Base-by-base conservation (phyloP, 2,113 vertebrate species). In the Psephotus haematonotus region DNA sequence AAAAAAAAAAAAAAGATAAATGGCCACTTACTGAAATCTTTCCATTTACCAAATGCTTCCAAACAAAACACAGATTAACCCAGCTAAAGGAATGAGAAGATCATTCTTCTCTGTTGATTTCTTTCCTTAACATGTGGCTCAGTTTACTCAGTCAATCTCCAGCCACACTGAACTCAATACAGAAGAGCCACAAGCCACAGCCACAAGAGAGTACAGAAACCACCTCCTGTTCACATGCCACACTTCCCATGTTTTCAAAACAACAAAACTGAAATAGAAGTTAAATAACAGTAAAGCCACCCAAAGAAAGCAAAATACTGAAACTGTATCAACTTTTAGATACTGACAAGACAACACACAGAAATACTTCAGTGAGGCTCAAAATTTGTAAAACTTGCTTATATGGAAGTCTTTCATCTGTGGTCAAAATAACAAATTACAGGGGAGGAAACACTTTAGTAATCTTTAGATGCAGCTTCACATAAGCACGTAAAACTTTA, bases 381-480 rank as follows among this genome's bases (percentile, higher is more conserved):
- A 44, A 6, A 70, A 67, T 75, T 69, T 35, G 11, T 44, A 90
- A 65, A 64, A 94, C 4, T 52, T 43, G 39, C 7, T 64, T 27
- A 78, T 16, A 71, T 9, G 1, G 8, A 77, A 62, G 3, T 17
- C 39, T 47, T 68, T 79, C 11, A 52, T 20, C 55, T 49, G 13
- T 31, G 17, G 47, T 41, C 49, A 94, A 86, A 81, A 65, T 37
- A 89, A 62, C 17, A 59, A 47, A 7, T 11, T 35, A 83, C 3
- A 18, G 6, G 4, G 6, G 1, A 22, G 44, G 46, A 79, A n/a
- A 20, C 2, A 46, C 7, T 19, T 7, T 2, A 46, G 9, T 41
- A 59, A 44, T 33, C 49, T 53, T 43, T 10, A 78, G 29, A 53
- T 19, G 44, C 25, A 57, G 13, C 31, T 64, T 91, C 49, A 47